phyloP scores from a whole-genome alignment of 2,113 vertebrate species.

The Fulica atra region DNA sequence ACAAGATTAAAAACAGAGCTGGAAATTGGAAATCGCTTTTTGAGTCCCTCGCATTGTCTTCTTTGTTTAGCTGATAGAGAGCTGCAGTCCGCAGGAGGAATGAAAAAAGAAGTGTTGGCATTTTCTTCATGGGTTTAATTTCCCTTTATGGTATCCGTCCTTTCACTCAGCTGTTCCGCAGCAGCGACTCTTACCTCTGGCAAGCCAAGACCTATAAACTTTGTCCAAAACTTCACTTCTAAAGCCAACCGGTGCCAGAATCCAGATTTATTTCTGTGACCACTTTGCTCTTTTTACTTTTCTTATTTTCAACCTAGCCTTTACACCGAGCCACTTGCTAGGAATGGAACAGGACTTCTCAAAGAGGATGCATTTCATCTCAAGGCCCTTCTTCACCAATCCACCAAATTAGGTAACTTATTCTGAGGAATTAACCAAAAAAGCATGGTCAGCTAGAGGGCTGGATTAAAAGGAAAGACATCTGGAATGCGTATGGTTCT shows the following conservation, averaged over 20 bases:
- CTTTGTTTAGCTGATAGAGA: neutral
- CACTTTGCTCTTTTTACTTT: neutral
- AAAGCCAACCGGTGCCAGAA: slow-evolving; percentile 16
- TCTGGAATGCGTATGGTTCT: slow-evolving; percentile 20
- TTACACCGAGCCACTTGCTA: slow-evolving; percentile 9
- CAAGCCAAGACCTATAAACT: slow-evolving; percentile 43
- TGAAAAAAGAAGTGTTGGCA: neutral
- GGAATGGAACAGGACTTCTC: slow-evolving; percentile 63
- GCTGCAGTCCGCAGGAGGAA: neutral
- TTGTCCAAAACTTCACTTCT: slow-evolving; percentile 50
- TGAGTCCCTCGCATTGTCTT: neutral
- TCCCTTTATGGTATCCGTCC: slow-evolving; percentile 20
- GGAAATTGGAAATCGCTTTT: slow-evolving; percentile 2
- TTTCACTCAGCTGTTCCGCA: slow-evolving; percentile 41
- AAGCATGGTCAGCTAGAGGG: neutral
- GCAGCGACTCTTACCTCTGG: neutral
- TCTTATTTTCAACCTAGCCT: neutral
- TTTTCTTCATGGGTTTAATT: neutral
- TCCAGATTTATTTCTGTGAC: slow-evolving; percentile 12
- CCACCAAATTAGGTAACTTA: neutral
- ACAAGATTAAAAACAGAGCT: slow-evolving; percentile 15
- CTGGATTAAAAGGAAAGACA: slow-evolving; percentile 43
- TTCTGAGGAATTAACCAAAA: slow-evolving; percentile 14
- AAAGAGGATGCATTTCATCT: slow-evolving; percentile 49
- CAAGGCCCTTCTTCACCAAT: slow-evolving; percentile 18